Conservation (phyloP, 2,888 invertebrate species). For the Sarcophaga carnaria region DNA sequence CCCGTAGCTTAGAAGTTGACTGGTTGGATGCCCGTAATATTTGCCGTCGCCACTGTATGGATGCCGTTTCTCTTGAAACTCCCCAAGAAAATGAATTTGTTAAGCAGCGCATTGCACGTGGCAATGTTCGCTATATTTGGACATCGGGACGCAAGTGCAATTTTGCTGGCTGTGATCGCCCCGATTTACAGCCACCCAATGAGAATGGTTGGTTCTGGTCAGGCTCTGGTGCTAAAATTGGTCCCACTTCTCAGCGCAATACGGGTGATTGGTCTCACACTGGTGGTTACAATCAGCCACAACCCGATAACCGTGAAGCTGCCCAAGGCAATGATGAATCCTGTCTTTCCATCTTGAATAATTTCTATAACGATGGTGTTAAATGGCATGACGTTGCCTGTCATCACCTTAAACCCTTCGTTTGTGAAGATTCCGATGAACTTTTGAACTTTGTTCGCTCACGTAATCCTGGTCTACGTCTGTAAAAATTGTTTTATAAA, state of each 20-base stretch:
- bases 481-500: constrained; percentile 82
- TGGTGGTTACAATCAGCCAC: constrained; percentile 93
- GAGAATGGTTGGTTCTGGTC: constrained; percentile 97
- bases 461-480: constrained; percentile 92
- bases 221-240: constrained; percentile 95
- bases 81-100: constrained; percentile 95
- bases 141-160: constrained; percentile 96
- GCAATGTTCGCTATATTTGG: constrained; percentile 92
- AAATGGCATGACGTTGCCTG: constrained; percentile 95
- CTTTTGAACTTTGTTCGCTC: constrained; percentile 94
- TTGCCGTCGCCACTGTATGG: constrained; percentile 96
- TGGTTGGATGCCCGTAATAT: constrained; percentile 96
- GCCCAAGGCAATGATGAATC: constrained; percentile 96
- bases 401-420: constrained; percentile 93
- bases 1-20: constrained; percentile 91
- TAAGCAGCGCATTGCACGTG: constrained; percentile 92
- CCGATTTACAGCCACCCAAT: constrained; percentile 92
- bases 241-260: constrained; percentile 93
- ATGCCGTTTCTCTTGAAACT: constrained; percentile 94
- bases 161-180: constrained; percentile 93
- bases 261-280: constrained; percentile 95
- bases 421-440: constrained; percentile 95
- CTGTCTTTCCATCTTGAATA: constrained; percentile 93
- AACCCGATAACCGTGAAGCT: constrained; percentile 95
- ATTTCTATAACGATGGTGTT: constrained; percentile 94